Percentiles rank a stretch among this genome's conserved stretches.
These are phyloP conservation scores for Xanthia icteritia DNA, from an alignment of 2,888 invertebrate species.

Conservation along the genomic window DNA sequence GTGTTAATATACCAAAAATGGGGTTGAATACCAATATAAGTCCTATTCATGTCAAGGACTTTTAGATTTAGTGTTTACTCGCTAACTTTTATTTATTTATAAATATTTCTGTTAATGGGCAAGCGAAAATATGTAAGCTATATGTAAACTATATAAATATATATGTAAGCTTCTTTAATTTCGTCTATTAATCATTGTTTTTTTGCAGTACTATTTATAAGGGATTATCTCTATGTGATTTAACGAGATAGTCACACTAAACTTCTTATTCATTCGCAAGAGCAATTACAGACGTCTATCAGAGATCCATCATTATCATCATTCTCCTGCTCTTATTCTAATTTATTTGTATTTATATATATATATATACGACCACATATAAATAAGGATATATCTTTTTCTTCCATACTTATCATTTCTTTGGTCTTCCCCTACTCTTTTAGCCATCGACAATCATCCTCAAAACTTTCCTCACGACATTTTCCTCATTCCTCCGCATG, in stretches of 20 bases:
- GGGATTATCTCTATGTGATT: background rate
- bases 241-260: background rate
- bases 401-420: too few relatives aligned
- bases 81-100: slow-evolving; percentile 22
- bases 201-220: background rate
- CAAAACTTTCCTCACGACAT: too few relatives aligned
- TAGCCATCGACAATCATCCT: too few relatives aligned
- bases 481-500: too few relatives aligned
- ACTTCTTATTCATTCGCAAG: background rate
- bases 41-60: slow-evolving; percentile 50
- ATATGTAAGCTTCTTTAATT: background rate
- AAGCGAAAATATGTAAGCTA: background rate
- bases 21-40: background rate
- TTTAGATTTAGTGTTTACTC: background rate
- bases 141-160: too few relatives aligned
- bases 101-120: background rate
- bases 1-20: slow-evolving; percentile 47
- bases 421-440: too few relatives aligned
- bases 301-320: background rate
- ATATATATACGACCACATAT: too few relatives aligned
- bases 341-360: too few relatives aligned
- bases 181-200: too few relatives aligned
- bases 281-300: slow-evolving; percentile 1
- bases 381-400: too few relatives aligned
- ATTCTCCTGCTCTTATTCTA: too few relatives aligned